Conservation (phyloP, 2,797 vertebrate species). For the Parauchenoglanis ngamensis region DNA sequence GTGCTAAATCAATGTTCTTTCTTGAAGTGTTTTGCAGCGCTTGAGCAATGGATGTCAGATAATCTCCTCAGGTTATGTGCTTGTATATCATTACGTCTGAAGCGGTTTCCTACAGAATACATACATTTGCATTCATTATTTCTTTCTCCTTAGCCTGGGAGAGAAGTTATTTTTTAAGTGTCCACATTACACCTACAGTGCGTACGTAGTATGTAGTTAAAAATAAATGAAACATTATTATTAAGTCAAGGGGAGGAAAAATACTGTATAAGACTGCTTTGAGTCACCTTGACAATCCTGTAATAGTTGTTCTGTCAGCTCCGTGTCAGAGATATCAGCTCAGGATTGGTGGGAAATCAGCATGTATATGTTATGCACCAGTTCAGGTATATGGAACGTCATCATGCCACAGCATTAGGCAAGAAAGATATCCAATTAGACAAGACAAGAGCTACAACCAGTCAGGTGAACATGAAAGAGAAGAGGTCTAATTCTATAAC, state of each 20-base stretch:
- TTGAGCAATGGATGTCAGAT: conserved; percentile 31
- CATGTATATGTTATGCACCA: background rate
- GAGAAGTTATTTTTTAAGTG: background rate
- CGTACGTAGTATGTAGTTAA: background rate
- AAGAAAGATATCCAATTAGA: background rate
- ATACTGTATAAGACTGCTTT: too few species aligned
- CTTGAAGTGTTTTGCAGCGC: conserved; percentile 19
- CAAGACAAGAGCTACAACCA: background rate
- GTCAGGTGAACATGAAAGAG: background rate
- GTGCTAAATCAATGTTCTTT: conserved; percentile 8
- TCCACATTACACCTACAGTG: background rate
- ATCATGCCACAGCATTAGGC: background rate
- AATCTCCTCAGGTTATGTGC: conserved; percentile 28
- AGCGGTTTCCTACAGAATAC: conserved; percentile 50
- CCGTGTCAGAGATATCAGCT: background rate
- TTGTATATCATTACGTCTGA: conserved; percentile 13
- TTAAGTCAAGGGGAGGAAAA: background rate
- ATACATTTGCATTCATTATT: conserved; percentile 30
- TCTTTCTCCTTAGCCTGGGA: background rate
- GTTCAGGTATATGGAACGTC: background rate
- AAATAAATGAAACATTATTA: background rate
- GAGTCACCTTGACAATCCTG: background rate
- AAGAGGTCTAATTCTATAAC: background rate
- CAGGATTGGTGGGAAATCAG: background rate
- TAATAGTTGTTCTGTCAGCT: background rate